Conservation (phyloP, 2,113 vertebrate genomes). For the Oncorhynchus mykiss region DNA sequence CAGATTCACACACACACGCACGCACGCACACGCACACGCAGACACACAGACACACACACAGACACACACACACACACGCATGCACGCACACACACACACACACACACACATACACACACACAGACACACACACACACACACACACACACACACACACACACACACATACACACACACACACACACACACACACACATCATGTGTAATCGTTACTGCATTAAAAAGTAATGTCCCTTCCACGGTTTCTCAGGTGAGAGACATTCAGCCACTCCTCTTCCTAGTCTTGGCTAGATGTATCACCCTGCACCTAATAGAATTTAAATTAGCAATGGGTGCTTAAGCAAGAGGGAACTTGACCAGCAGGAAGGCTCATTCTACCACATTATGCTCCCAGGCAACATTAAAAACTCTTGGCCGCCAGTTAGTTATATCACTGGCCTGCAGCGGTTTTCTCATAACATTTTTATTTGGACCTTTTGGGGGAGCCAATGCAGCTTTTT, state of each 20-base stretch:
- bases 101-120: not conserved
- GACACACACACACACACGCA: too few species aligned
- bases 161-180: too few species aligned
- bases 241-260: constrained; percentile 10
- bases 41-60: too few species aligned
- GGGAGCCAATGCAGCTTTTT: not conserved
- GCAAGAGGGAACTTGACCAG: constrained; percentile 2
- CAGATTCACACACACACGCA: too few species aligned
- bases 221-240: constrained; percentile 23
- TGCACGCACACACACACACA: too few species aligned
- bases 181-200: not conserved
- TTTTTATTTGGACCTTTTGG: not conserved
- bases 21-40: too few species aligned
- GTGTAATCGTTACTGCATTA: constrained; percentile 1
- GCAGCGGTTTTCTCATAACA: not conserved
- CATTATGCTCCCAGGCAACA: constrained; percentile 1
- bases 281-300: constrained; percentile 16
- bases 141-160: too few species aligned
- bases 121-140: not conserved
- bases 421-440: not conserved
- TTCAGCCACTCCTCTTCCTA: constrained; percentile 1
- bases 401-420: not conserved
- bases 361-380: constrained; percentile 17
- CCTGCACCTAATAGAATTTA: constrained; percentile 15
- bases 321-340: constrained; percentile 25